phyloP scores from a whole-genome alignment of 2,888 invertebrate genomes.

The Ennomos erosarius region DNA sequence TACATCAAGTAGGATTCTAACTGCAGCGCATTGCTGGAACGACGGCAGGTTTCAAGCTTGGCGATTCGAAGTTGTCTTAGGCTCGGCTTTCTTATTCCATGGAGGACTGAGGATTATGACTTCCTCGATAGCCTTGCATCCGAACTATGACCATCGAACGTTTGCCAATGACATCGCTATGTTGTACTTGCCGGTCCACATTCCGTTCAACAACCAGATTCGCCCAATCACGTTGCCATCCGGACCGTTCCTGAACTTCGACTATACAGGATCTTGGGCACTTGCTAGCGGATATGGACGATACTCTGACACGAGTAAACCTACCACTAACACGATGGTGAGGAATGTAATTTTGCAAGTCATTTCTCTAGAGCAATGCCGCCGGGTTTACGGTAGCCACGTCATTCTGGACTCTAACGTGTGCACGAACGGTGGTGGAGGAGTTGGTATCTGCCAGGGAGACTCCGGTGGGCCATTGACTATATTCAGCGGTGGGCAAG shows the following conservation, averaged over 20 bases:
- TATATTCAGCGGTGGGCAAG: conserved; percentile 50
- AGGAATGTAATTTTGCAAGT: conserved; percentile 62
- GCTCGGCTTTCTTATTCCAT: conserved; percentile 63
- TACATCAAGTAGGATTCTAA: conserved; percentile 57
- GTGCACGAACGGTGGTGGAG: conserved; percentile 67
- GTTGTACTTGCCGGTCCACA: conserved; percentile 55
- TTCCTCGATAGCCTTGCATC: conserved; percentile 56
- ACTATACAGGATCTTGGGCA: conserved; percentile 54
- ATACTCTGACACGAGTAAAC: conserved; percentile 60
- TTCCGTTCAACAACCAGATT: conserved; percentile 53
- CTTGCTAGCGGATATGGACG: conserved; percentile 68
- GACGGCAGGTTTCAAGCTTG: conserved; percentile 64
- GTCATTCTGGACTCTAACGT: conserved; percentile 63
- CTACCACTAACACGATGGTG: conserved; percentile 61
- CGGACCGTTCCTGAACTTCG: conserved; percentile 47
- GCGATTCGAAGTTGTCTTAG: conserved; percentile 66
- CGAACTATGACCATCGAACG: conserved; percentile 55
- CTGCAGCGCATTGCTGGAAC: conserved; percentile 74
- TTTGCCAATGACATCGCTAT: conserved; percentile 72
- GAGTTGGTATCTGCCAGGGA: conserved; percentile 71
- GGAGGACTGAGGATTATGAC: conserved; percentile 62
- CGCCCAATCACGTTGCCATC: conserved; percentile 58
- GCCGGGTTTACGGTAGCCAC: conserved; percentile 50
- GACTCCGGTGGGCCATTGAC: conserved; percentile 72
- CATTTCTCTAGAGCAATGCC: conserved; percentile 57